These are phyloP conservation scores for Brachyrhaphis roseni DNA, from an alignment of 2,797 vertebrate genomes.

Conservation along the genomic window DNA sequence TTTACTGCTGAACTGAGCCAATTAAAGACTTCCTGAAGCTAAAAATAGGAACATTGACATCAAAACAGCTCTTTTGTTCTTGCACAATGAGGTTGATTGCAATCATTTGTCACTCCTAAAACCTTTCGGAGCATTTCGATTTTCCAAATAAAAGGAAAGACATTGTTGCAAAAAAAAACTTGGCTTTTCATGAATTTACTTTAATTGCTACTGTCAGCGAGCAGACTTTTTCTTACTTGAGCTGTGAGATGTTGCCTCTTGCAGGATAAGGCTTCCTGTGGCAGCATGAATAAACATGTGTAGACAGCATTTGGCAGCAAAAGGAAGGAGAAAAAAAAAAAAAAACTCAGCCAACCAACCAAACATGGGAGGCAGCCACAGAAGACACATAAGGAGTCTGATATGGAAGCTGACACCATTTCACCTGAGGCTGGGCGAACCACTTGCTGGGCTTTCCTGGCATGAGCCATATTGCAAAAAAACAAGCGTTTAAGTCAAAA, in stretches of 20 bases:
- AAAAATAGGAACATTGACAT: constrained; percentile 64
- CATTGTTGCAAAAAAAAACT: not conserved
- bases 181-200: constrained; percentile 42
- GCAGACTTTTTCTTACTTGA: constrained; percentile 31
- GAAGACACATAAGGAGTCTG: constrained; percentile 57
- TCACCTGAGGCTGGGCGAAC: constrained; percentile 76
- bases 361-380: constrained; percentile 51
- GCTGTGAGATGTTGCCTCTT: constrained; percentile 56
- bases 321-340: constrained; percentile 22
- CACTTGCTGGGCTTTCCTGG: constrained; percentile 61
- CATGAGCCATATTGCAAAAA: constrained; percentile 55
- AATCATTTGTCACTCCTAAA: constrained; percentile 67
- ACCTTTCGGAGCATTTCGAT: constrained; percentile 20
- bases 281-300: constrained; percentile 78
- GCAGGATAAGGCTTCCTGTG: constrained; percentile 65
- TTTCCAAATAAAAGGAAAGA: constrained; percentile 11
- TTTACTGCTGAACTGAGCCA: constrained; percentile 78
- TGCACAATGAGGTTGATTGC: constrained; percentile 59
- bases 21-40: constrained; percentile 79
- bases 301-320: constrained; percentile 69
- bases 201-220: constrained; percentile 34
- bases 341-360: constrained; percentile 43
- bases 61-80: constrained; percentile 57
- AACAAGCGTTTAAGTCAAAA: constrained; percentile 75
- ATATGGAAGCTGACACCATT: constrained; percentile 72